Conservation (phyloP, 2,888 invertebrate genomes). For the Neocrepidodera transversa region DNA sequence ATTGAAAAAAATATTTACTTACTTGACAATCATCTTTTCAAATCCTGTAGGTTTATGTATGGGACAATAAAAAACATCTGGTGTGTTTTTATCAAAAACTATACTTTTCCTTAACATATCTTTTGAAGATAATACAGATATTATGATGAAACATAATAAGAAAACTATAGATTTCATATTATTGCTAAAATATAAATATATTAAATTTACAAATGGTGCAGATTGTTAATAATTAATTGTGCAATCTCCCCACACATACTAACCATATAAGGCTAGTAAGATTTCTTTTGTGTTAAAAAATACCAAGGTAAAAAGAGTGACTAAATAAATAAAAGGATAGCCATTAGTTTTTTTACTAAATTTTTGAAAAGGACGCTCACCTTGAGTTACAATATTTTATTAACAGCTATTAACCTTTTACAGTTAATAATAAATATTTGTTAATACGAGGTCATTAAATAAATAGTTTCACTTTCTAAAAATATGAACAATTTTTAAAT, state of each 20-base stretch:
- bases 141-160: constrained; percentile 22
- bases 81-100: constrained; percentile 80
- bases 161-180: constrained; percentile 29
- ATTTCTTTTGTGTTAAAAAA: background rate
- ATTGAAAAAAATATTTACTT: constrained; percentile 43
- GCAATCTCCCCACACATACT: background rate
- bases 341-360: background rate
- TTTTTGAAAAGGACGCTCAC: background rate
- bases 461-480: constrained; percentile 14
- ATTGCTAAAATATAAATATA: constrained; percentile 20
- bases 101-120: constrained; percentile 81
- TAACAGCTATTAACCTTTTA: background rate
- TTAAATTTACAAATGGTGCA: background rate
- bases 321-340: background rate
- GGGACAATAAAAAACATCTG: constrained; percentile 81
- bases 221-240: background rate
- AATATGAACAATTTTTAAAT: constrained; percentile 1
- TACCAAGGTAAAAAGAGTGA: background rate
- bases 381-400: background rate
- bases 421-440: background rate
- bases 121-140: constrained; percentile 58
- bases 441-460: background rate
- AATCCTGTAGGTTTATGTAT: constrained; percentile 78
- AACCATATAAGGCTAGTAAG: background rate
- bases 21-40: constrained; percentile 75